These are phyloP conservation scores for Furcula furcula DNA, from an alignment of 2,888 invertebrate genomes.

Conservation along the genomic window DNA sequence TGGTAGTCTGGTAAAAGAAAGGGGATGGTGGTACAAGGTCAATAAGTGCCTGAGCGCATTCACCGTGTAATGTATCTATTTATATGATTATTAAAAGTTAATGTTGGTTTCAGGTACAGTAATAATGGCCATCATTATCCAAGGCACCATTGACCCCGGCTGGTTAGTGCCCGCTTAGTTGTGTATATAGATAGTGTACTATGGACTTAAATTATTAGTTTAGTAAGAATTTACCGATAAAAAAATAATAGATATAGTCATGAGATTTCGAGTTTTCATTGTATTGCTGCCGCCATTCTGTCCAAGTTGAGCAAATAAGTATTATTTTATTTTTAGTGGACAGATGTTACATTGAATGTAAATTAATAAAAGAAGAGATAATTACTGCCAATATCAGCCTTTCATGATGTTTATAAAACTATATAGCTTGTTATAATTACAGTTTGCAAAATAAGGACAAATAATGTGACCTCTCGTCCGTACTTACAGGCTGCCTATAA, in stretches of 20 bases:
- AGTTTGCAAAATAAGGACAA: too few relatives aligned
- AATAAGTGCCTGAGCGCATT: too few relatives aligned
- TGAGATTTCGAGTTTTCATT: slow-evolving; percentile 15
- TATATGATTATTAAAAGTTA: too few relatives aligned
- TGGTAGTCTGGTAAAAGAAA: too few relatives aligned
- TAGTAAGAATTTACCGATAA: slow-evolving; percentile 35
- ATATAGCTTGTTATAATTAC: too few relatives aligned
- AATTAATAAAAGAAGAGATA: slow-evolving; percentile 11
- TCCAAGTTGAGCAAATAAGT: slow-evolving; percentile 30
- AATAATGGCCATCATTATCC: slow-evolving; percentile 70
- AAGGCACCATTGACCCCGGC: slow-evolving; percentile 73
- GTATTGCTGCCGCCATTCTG: slow-evolving; percentile 26
- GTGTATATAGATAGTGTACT: slow-evolving; percentile 53
- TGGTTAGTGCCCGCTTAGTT: slow-evolving; percentile 33
- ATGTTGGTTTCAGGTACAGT: slow-evolving; percentile 58
- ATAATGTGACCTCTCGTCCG: too few relatives aligned
- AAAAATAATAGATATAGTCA: slow-evolving; percentile 22
- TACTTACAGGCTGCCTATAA: too few relatives aligned
- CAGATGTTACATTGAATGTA: slow-evolving; percentile 5
- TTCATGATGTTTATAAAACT: not conserved
- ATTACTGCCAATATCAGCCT: slow-evolving; percentile 48
- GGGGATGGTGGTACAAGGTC: too few relatives aligned
- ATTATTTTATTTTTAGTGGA: slow-evolving; percentile 27
- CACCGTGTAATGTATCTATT: too few relatives aligned
- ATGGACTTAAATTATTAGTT: slow-evolving; percentile 52